These are phyloP conservation scores for Unio delphinus DNA, from an alignment of 2,888 invertebrate genomes.

Conservation along the genomic window DNA sequence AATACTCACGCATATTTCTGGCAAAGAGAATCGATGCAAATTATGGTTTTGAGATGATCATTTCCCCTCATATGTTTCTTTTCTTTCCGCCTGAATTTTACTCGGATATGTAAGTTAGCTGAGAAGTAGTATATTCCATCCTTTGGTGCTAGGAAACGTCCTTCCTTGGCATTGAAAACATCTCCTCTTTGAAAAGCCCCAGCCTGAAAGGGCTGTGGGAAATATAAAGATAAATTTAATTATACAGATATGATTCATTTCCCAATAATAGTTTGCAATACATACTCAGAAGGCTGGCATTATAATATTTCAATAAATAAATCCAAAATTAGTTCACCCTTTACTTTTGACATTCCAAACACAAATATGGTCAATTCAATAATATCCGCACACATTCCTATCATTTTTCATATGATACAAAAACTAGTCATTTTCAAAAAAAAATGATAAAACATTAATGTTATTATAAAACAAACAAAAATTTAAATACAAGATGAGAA, in stretches of 20 bases:
- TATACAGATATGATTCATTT: background rate
- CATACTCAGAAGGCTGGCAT: no score
- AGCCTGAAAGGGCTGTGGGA: constrained; percentile 57
- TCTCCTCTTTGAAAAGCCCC: constrained; percentile 62
- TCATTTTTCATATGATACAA: no score
- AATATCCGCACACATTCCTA: no score
- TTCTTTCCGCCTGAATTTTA: constrained; percentile 34
- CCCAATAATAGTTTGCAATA: no score
- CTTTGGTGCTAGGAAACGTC: constrained; percentile 60
- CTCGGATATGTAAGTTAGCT: constrained; percentile 59
- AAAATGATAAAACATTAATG: no score
- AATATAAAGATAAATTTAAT: constrained; percentile 4
- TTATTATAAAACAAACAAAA: no score
- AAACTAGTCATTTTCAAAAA: no score
- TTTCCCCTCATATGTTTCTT: constrained; percentile 33
- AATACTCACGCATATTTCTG: constrained; percentile 62
- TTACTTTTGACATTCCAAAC: no score
- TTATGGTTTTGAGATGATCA: constrained; percentile 52
- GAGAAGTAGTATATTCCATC: constrained; percentile 65
- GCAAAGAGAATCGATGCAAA: constrained; percentile 64
- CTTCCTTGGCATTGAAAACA: constrained; percentile 53
- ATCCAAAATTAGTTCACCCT: no score
- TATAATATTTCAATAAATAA: no score
- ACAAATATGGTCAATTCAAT: no score
- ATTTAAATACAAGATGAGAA: no score